These are phyloP conservation scores for Bombus impatiens DNA, from an alignment of 1,140 invertebrate genomes.

Conservation along the genomic window DNA sequence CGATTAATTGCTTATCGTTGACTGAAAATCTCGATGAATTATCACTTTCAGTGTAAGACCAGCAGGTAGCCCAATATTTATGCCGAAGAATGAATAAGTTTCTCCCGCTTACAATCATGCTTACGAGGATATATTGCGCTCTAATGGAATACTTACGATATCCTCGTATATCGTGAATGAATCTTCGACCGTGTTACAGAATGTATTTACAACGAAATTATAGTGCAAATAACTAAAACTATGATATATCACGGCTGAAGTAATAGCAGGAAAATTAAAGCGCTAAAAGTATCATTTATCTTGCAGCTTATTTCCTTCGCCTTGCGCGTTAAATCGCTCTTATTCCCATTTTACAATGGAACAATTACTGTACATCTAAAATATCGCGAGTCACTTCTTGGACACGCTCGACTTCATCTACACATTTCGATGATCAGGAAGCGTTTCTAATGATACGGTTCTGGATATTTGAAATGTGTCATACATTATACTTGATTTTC, in stretches of 20 bases:
- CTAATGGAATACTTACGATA: not conserved
- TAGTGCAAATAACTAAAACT: not conserved
- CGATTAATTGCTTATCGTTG: no score
- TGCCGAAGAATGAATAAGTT: not conserved
- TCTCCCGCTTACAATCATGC: not conserved
- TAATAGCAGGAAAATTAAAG: not conserved
- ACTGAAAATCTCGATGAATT: no score
- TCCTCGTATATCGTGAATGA: not conserved
- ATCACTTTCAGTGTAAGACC: no score
- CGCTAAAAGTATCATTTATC: slow-evolving; percentile 11
- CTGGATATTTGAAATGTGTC: slow-evolving; percentile 12
- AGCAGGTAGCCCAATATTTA: not conserved
- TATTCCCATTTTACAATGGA: slow-evolving; percentile 29
- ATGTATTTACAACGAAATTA: not conserved
- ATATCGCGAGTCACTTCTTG: slow-evolving; percentile 22
- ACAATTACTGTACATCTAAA: slow-evolving; percentile 37
- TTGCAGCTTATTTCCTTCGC: not conserved
- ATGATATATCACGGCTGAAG: not conserved
- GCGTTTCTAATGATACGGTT: slow-evolving; percentile 19
- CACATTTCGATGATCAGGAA: slow-evolving; percentile 15
- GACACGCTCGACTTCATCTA: slow-evolving; percentile 21
- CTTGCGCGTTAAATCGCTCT: slow-evolving; percentile 14
- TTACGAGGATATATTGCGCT: not conserved
- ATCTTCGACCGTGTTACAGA: not conserved
- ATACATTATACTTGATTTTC: not conserved